Conservation (phyloP, 2,888 invertebrate species). For the Leptopilina syphax region DNA sequence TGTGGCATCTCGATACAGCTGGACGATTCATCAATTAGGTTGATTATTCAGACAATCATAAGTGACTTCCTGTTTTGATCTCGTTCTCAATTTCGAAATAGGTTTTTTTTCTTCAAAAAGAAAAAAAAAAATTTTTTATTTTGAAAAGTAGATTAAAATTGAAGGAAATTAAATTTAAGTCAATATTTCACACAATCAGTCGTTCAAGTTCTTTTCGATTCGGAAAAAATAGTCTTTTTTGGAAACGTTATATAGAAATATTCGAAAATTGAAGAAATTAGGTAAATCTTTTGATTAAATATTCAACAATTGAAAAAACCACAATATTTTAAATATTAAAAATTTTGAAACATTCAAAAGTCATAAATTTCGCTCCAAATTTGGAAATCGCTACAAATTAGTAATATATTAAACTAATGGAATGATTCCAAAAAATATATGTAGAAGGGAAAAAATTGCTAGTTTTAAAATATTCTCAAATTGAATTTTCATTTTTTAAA, state of each 20-base stretch:
- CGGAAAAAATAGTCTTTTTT: not conserved
- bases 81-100: conserved; percentile 29
- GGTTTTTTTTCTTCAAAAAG: not conserved
- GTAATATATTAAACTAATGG: too few relatives aligned
- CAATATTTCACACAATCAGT: not conserved
- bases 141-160: not conserved
- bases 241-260: not conserved
- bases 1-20: conserved; percentile 48
- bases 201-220: not conserved
- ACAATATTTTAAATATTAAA: not conserved
- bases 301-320: too few relatives aligned
- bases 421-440: too few relatives aligned
- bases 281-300: too few relatives aligned
- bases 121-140: too few relatives aligned
- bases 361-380: too few relatives aligned
- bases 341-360: not conserved
- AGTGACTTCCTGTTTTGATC: conserved; percentile 60
- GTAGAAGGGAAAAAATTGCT: too few relatives aligned
- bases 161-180: too few relatives aligned
- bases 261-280: not conserved
- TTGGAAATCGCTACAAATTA: too few relatives aligned
- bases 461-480: too few relatives aligned
- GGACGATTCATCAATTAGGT: conserved; percentile 57
- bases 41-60: conserved; percentile 61
- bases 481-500: too few relatives aligned